Evolutionary conservation across 2,888 invertebrate genomes (phyloP), one percentile per base, ranked within the genome.

Genomic region (Parnassius mnemosyne): DNA sequence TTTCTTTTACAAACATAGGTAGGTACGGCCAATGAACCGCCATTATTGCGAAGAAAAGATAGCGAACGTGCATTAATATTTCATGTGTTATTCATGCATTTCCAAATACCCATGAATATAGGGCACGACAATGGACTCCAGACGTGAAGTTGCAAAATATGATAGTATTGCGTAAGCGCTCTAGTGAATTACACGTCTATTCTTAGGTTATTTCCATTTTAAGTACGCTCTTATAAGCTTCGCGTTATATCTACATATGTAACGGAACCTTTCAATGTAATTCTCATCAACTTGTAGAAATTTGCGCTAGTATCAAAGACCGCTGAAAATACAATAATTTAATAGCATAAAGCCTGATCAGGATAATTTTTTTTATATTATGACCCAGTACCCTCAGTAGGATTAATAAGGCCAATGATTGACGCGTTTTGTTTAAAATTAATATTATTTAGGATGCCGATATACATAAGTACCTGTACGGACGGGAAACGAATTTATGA

Each of bases 21-120:
- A 49, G 49, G 60, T 56, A 60, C 51, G 61, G 61, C 71, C 77
- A 71, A 69, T 68, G 75, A 75, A 74, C 76, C 69, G 71, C 66
- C 71, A 75, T 76, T 72, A 69, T 71, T 70, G 69, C 72, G 71
- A 78, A 76, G 77, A 77, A 77, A 79, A 76, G 71, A 74, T 76
- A 77, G 71, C 76, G 77, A 78, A 79, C 72, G 75, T 71, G 64
- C 70, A 80, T 83, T 81, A 83, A 70, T 78, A 80, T 83, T 78
- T 74, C 73, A 83, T 83, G 83, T 75, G 75, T 81, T 80, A 82
- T 81, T 83, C 81, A 82, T 81, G 68, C 67, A 73, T 75, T 74
- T 77, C 74, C 74, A 76, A 78, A 80, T 75, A 80, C 71, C 66
- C 69, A 66, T 65, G 69, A 70, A 73, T 70, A 68, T 70, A 68